These are phyloP conservation scores for Meles meles DNA, from an alignment of 2,113 vertebrate species.

Conservation along the genomic window DNA sequence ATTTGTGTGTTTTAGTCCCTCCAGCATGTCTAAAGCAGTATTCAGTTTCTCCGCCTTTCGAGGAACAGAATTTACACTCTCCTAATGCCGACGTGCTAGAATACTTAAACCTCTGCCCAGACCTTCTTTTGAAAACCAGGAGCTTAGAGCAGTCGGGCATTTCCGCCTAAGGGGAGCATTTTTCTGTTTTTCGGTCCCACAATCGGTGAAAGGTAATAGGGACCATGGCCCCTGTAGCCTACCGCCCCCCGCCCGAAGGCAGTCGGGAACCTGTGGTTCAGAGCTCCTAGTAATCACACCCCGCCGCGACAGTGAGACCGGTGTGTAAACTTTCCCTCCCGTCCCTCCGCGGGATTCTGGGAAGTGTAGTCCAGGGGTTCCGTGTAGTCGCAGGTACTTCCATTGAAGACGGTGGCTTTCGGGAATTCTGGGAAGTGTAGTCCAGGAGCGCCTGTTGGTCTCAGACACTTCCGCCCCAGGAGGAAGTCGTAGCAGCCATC, in stretches of 20 bases:
- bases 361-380: background rate
- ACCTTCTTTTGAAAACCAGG: background rate
- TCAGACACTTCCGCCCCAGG: background rate
- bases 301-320: fast-evolving
- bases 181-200: fast-evolving
- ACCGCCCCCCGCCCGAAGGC: background rate
- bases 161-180: background rate
- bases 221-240: fast-evolving
- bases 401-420: background rate
- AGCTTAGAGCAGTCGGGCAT: too few species aligned
- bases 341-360: background rate
- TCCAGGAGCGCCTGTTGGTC: background rate
- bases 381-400: fast-evolving
- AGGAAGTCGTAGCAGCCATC: background rate
- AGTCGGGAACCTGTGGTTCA: background rate
- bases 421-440: slow-evolving; percentile 47
- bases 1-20: background rate
- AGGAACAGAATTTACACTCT: background rate
- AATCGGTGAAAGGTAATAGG: background rate
- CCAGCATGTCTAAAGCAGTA: background rate
- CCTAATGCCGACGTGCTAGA: background rate
- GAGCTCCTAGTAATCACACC: background rate
- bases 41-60: background rate
- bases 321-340: too few species aligned
- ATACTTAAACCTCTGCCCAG: background rate